A percentile compares a stretch with the other conserved stretches of the same genome.
Evolutionary conservation across 2,888 invertebrate genomes (phyloP).

Genomic region (Cyaniris semiargus): DNA sequence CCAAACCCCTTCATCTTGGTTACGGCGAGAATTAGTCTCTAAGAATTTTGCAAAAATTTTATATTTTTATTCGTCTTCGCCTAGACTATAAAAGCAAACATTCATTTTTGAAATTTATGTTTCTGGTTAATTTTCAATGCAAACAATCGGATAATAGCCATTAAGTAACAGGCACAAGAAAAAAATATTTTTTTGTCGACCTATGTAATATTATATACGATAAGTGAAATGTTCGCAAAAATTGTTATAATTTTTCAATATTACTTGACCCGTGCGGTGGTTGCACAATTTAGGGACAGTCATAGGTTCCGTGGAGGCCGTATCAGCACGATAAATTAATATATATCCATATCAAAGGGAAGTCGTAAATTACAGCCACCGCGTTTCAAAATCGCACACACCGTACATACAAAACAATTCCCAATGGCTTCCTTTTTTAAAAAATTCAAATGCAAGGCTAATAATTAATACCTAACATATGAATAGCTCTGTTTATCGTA

Average conservation of each 20-base stretch:
- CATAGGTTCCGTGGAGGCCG: not conserved
- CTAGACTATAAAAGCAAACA: too few relatives aligned
- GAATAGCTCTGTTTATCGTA: not conserved
- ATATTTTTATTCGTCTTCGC: too few relatives aligned
- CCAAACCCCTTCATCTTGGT: too few relatives aligned
- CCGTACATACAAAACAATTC: conserved; percentile 3
- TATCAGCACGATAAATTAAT: not conserved
- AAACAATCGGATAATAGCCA: too few relatives aligned
- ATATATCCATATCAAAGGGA: not conserved
- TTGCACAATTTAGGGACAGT: not conserved
- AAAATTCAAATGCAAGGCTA: not conserved
- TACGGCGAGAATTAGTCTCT: too few relatives aligned
- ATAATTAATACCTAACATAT: too few relatives aligned
- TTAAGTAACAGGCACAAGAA: too few relatives aligned
- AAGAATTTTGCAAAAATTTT: too few relatives aligned
- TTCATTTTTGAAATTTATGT: too few relatives aligned
- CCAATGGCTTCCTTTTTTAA: not conserved
- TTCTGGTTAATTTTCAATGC: too few relatives aligned
- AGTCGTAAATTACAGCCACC: not conserved
- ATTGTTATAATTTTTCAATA: not conserved
- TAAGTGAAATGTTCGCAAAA: not conserved
- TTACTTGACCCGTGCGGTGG: not conserved
- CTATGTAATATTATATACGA: too few relatives aligned
- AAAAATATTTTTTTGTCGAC: too few relatives aligned
- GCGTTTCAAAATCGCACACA: not conserved